Evolutionary conservation across 2,797 vertebrate species (phyloP), one percentile per base, ranked within the genome.

Genomic region (Dipus sagitta): DNA sequence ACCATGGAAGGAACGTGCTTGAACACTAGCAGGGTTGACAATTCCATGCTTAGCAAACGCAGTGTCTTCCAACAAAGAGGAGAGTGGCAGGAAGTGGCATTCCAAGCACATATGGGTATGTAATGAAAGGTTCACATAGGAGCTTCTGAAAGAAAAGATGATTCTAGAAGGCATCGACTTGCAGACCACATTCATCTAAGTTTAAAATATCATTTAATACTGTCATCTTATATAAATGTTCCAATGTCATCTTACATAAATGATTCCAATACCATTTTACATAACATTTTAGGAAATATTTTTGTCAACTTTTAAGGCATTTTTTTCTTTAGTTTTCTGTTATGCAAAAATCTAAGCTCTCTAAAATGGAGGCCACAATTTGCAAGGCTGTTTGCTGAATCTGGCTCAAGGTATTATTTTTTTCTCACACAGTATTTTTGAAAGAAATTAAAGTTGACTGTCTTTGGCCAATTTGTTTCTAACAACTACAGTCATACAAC

Each of bases 1-100:
- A 95, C 93, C 82, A 11, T 62, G 60, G 34, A 71, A 92, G 79
- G 86, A 83, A 68, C 18, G 38, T 84, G 86, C 71, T 86, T 96
- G 92, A 93, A 89, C 76, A 94, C 91, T 82, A 91, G 60, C 77
- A 76, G 71, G 6, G 28, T 68, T 90, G 94, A 93, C 88, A 95
- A 94, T 93, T 71, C 34, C 67, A 72, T 21, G 34, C 75, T 95
- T 60, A 74, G 23, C 67, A 88, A 79, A 38, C 26, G 82, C 74
- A 84, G 93, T 76, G 34, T 80, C 79, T 86, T 92, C 76, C 80
- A 60, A 70, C 26, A 86, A 93, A 96, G 77, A 83, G 10, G 62
- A 91, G 17, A 94, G 15, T 1, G 12, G 62, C 85, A 34, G 62
- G 28, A 62, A 71, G 71, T 10, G 26, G 23, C 17, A 60, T 90